These are phyloP conservation scores for Paradoxurus hermaphroditus DNA, from an alignment of 2,113 vertebrate species.

Conservation along the genomic window DNA sequence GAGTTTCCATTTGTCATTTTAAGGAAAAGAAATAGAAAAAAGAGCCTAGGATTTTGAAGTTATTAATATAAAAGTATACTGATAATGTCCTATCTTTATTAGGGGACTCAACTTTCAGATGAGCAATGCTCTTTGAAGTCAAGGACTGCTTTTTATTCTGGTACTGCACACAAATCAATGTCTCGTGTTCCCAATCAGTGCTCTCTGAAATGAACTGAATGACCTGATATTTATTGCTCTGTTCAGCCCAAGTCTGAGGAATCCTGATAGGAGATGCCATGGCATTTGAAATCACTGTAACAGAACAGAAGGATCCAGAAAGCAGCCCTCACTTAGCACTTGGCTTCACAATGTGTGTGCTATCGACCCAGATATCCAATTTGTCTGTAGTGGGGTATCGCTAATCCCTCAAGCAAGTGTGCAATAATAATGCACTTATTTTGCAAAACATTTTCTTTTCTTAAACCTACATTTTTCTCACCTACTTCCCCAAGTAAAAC, in stretches of 20 bases:
- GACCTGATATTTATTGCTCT: neutral
- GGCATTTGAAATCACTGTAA: constrained; percentile 3
- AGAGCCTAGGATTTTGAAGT: constrained; percentile 9
- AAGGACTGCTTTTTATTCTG: neutral
- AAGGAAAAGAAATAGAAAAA: neutral
- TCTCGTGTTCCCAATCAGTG: constrained; percentile 4
- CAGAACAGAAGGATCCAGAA: constrained; percentile 28
- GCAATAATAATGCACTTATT: constrained; percentile 35
- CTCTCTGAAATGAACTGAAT: neutral
- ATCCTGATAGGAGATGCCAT: neutral
- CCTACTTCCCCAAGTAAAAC: neutral
- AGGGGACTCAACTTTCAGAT: neutral
- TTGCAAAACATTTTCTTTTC: constrained; percentile 15
- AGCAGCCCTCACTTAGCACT: neutral
- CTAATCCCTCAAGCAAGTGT: constrained; percentile 12
- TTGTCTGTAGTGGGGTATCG: neutral
- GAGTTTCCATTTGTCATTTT: constrained; percentile 30
- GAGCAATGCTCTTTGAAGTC: constrained; percentile 8
- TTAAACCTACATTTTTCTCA: neutral
- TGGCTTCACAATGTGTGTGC: neutral
- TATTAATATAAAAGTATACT: neutral
- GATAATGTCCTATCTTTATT: neutral
- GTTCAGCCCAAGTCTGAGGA: neutral
- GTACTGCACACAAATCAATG: neutral
- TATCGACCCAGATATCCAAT: neutral